phyloP scores from a whole-genome alignment of 2,113 vertebrate genomes.

The Raja brachyura region DNA sequence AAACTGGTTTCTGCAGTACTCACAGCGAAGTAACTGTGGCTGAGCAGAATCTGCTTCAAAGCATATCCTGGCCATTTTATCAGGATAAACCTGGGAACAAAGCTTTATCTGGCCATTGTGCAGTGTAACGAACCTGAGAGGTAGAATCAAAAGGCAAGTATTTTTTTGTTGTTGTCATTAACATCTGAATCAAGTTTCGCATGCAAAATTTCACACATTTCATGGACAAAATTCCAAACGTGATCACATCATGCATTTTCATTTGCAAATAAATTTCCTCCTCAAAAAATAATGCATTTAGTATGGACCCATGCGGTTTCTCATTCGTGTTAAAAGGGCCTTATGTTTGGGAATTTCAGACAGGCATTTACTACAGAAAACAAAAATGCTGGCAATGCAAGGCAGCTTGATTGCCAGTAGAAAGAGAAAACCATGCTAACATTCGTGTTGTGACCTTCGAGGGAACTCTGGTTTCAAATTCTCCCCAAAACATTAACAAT shows the following conservation, averaged over 20 bases:
- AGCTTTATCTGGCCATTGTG: neutral
- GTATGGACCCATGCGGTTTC: neutral
- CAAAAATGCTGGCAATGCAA: neutral
- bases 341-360: neutral
- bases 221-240: neutral
- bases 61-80: neutral
- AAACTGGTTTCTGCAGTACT: neutral
- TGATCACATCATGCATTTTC: neutral
- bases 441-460: neutral
- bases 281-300: neutral
- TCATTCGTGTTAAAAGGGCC: neutral
- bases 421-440: neutral
- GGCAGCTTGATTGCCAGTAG: neutral
- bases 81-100: neutral
- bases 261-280: neutral
- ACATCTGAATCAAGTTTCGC: neutral
- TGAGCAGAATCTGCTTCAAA: neutral
- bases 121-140: neutral
- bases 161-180: neutral
- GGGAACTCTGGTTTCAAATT: neutral
- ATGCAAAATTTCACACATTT: neutral
- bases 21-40: neutral
- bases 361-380: neutral
- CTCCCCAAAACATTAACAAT: conserved; percentile 15
- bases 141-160: neutral